Evolutionary conservation across 1,140 invertebrate species (phyloP), one percentile per base, ranked within the genome.

Genomic region (Listronotus oregonensis): DNA sequence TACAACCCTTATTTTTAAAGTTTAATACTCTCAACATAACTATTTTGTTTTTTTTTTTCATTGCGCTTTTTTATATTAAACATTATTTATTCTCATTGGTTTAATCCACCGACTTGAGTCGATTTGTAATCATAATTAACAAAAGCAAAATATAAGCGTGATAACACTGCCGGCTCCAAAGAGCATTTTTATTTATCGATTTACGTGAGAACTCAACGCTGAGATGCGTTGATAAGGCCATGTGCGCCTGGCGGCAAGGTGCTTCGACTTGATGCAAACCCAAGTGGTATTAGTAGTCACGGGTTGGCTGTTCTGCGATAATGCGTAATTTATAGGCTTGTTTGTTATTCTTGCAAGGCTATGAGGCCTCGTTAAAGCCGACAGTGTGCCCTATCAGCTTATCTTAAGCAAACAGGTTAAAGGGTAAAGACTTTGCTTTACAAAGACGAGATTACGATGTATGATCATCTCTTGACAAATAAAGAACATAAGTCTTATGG

Each of bases 381-480:
- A 71, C 71, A 71, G 50, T 69, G 69, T 73, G 71, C 67, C 67
- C 60, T 73, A 73, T 73, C 71, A 69, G 60, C 61, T 71, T 69
- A 73, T 73, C 71, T 71, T 57, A 39, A 39, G 39, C 71, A 70
- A 72, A 70, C 71, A 68, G 66, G 66, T 68, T 68, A 37, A 37
- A 37, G 11, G 34, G 34, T 37, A 37, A 37, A 66, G 31, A 34
- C 17, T 18, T 8, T 15, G 17, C 17, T 14, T 17, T 0, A 31
- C 10, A 15, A 17, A 31, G 46, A 8, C 17, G 12, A 31, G 46
- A 31, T 18, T 12, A 31, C 46, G 46, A 17, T 12, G 11, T 18
- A 18, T 17, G 17, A 21, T 49, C 17, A 12, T 18, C 27, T 49
- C 46, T 15, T 14, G 46, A 15, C 46, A 18, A 18, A 15, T 49